Evolutionary conservation across 2,113 vertebrate species (phyloP).

Genomic region (Phrynosoma blainvillii): DNA sequence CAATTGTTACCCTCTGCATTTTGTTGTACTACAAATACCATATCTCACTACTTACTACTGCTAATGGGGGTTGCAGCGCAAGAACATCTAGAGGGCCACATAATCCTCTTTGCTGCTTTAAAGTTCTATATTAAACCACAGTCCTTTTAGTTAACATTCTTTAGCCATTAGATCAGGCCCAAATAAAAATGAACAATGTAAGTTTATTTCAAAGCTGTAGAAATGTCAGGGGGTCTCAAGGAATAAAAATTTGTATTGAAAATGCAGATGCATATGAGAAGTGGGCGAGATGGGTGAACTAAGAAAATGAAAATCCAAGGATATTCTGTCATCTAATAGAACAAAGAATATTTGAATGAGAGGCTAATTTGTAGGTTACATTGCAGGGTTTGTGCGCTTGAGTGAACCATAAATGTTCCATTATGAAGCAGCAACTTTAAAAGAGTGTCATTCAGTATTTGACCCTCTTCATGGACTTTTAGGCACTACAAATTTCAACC

Average conservation of each 20-base stretch:
- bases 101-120: not conserved
- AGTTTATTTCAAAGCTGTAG: not conserved
- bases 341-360: not conserved
- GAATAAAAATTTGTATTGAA: not conserved
- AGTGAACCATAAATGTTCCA: not conserved
- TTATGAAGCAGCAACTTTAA: not conserved
- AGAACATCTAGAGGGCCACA: not conserved
- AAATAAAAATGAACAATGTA: not conserved
- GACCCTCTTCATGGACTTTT: not conserved
- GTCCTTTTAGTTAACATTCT: not conserved
- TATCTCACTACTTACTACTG: no score
- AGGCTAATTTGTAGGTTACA: not conserved
- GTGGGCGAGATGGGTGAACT: no score
- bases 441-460: not conserved
- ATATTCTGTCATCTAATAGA: not conserved
- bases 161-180: not conserved
- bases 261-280: not conserved
- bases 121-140: not conserved
- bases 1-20: not conserved
- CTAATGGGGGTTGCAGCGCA: no score
- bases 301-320: not conserved
- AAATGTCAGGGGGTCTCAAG: not conserved
- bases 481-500: not conserved
- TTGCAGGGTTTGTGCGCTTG: not conserved
- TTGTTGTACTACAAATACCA: not conserved